Base-by-base conservation (phyloP, 2,797 vertebrate genomes). In the Manis crassicaudata region DNA sequence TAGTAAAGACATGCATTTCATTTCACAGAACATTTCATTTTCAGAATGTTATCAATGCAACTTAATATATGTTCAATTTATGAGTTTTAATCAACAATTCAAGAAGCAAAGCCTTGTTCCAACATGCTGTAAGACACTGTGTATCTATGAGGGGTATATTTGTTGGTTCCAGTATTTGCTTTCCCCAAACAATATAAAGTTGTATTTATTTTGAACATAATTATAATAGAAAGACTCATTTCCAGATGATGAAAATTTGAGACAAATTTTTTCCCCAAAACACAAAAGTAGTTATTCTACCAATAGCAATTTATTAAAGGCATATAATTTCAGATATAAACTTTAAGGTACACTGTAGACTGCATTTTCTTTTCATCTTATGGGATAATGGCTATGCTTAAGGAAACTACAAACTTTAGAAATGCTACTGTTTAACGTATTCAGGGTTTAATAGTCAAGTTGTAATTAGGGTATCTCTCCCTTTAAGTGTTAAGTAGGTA, bases 191-290 rank as follows among this genome's bases (percentile, higher is more conserved):
- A 29, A 58, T 82, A 81, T 52, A 94, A 96, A 90, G 7, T 23
- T 63, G 2, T 60, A 60, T 50, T 79, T 75, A 73, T 84, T 80
- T 83, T 68, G 4, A 54, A 65, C 32, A 32, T 35, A 81, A 65
- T 85, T 88, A 35, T 81, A 85, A 63, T n/a, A 79, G 20, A 89
- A 93, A 86, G 17, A 9, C 37, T 90, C 73, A 92, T 80, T 88
- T 81, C 82, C 25, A 82, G 72, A 81, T 50, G 7, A 88, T 14
- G 35, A 83, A 81, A 88, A 88, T 43, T 6, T 43, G 37, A 81
- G 37, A 29, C 54, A 90, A 29, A 17, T 52, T 37, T 89, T 95
- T 90, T 37, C 12, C 37, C 73, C 43, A n/a, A 85, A 90, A 82
- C 50, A 56, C 70, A 87, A 85, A 92, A 8, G 7, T 68, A 70